Evolutionary conservation across 2,113 vertebrate genomes (phyloP).

Genomic region (Solea solea): DNA sequence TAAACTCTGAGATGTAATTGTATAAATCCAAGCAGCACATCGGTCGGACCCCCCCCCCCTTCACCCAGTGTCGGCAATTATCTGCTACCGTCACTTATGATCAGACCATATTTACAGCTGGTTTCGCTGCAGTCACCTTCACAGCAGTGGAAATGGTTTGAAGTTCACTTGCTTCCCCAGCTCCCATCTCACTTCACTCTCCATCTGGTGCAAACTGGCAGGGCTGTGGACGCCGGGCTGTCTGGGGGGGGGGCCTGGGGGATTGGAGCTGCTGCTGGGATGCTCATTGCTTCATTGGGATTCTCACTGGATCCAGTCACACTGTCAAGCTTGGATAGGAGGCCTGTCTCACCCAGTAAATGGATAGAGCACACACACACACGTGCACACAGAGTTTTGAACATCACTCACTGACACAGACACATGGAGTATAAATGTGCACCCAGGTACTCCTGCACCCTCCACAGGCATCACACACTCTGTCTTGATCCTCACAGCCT

Average conservation of each 20-base stretch:
- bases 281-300: conserved; percentile 69
- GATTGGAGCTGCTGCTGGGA: conserved; percentile 30
- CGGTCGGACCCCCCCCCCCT: not conserved
- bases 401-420: conserved; percentile 42
- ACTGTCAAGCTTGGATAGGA: conserved; percentile 52
- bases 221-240: conserved; percentile 10
- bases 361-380: conserved; percentile 2
- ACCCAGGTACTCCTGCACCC: conserved; percentile 15
- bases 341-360: conserved; percentile 44
- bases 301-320: conserved; percentile 69
- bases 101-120: conserved; percentile 21
- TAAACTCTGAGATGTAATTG: not conserved
- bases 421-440: conserved; percentile 33
- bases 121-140: conserved; percentile 57
- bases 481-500: conserved; percentile 22
- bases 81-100: conserved; percentile 20
- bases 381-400: conserved; percentile 11
- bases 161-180: conserved; percentile 27
- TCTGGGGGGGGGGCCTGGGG: not conserved
- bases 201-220: conserved; percentile 10
- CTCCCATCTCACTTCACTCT: conserved; percentile 12
- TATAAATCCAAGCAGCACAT: conserved; percentile 11
- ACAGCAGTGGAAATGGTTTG: conserved; percentile 40
- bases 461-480: not conserved
- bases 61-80: conserved; percentile 13